These are phyloP conservation scores for Monoplex corrugatus DNA, from an alignment of 2,888 invertebrate genomes.

Conservation along the genomic window DNA sequence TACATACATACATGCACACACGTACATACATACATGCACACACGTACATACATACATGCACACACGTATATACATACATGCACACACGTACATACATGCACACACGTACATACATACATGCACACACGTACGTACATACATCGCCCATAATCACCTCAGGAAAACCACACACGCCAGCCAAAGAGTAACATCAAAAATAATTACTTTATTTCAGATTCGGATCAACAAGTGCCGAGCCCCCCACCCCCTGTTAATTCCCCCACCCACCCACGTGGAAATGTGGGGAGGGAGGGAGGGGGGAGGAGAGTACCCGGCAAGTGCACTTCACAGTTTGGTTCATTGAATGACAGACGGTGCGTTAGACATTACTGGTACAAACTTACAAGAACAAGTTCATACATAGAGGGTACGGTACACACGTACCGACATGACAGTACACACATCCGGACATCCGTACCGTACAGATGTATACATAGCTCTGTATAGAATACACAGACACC, in stretches of 20 bases:
- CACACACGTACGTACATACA: neutral
- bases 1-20: neutral
- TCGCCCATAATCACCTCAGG: neutral
- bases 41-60: neutral
- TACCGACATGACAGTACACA: no score
- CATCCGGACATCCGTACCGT: no score
- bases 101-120: conserved; percentile 10
- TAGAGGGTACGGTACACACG: no score
- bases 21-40: neutral
- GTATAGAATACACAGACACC: no score
- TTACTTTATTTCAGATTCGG: conserved; percentile 45
- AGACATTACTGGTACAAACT: no score
- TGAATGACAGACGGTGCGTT: conserved; percentile 1
- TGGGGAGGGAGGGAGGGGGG: neutral
- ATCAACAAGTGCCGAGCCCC: conserved; percentile 35
- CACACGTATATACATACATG: neutral
- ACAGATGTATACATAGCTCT: no score
- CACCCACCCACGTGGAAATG: neutral
- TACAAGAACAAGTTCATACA: no score
- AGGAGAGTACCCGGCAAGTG: neutral
- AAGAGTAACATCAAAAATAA: conserved; percentile 40
- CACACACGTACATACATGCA: neutral
- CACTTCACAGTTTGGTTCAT: conserved; percentile 26
- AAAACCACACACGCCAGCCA: neutral
- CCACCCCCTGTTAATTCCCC: conserved; percentile 4